phyloP scores from a whole-genome alignment of 2,888 invertebrate species.

The Acrocera orbiculus region DNA sequence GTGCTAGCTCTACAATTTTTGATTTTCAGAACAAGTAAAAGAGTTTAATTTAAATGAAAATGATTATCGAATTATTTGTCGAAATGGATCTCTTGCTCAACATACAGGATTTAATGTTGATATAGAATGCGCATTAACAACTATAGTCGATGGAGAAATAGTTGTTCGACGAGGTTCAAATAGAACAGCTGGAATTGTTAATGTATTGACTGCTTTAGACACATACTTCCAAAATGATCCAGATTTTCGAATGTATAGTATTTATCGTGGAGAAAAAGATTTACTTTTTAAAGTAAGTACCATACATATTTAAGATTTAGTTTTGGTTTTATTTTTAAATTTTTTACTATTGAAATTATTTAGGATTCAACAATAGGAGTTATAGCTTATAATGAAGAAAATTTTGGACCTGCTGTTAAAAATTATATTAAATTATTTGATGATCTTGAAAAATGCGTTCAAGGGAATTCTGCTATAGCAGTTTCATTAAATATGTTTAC shows the following conservation, averaged over 20 bases:
- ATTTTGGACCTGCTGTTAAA: slow-evolving; percentile 29
- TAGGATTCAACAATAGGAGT: slow-evolving; percentile 40
- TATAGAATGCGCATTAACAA: slow-evolving; percentile 37
- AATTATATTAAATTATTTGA: slow-evolving; percentile 40
- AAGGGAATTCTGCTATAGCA: slow-evolving; percentile 5
- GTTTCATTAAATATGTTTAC: neutral
- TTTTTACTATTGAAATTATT: slow-evolving; percentile 8
- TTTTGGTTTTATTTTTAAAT: neutral
- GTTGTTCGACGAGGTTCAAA: slow-evolving; percentile 29
- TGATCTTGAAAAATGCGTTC: slow-evolving; percentile 27
- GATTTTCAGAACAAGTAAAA: slow-evolving; percentile 23
- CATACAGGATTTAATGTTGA: slow-evolving; percentile 35
- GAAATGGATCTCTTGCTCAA: slow-evolving; percentile 38
- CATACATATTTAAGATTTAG: neutral
- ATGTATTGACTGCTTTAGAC: slow-evolving; percentile 13
- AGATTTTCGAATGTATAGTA: slow-evolving; percentile 39
- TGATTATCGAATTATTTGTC: slow-evolving; percentile 39
- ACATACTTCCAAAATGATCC: slow-evolving; percentile 18
- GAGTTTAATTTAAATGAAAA: slow-evolving; percentile 22
- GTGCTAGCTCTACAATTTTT: too few relatives aligned
- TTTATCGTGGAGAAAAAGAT: slow-evolving; percentile 35
- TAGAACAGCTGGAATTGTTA: slow-evolving; percentile 18
- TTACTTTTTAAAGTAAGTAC: slow-evolving; percentile 39
- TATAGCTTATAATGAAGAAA: slow-evolving; percentile 28
- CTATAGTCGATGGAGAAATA: slow-evolving; percentile 45